A percentile compares a stretch with the other conserved stretches of the same genome.
These are phyloP conservation scores for Meiosimyza decipiens DNA, from an alignment of 2,888 invertebrate species.

Conservation along the genomic window DNA sequence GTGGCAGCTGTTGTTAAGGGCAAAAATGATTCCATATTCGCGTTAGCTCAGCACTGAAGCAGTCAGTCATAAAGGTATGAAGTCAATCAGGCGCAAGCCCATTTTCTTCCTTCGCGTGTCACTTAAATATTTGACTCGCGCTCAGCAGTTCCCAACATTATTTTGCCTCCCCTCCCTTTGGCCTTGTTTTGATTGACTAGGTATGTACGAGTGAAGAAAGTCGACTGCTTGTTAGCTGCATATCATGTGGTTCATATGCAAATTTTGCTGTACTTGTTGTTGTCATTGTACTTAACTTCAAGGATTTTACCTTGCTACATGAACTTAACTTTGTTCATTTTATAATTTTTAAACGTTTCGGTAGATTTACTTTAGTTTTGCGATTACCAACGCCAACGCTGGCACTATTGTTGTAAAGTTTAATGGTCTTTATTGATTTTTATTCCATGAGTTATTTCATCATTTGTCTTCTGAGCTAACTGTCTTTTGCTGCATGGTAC, in stretches of 20 bases:
- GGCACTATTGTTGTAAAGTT: constrained; percentile 46
- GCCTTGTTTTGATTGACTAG: neutral
- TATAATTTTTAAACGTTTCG: constrained; percentile 7
- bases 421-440: constrained; percentile 58
- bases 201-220: neutral
- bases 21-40: too few species aligned
- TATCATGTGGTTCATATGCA: neutral
- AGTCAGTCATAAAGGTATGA: neutral
- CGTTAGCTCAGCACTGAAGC: neutral
- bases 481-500: constrained; percentile 27
- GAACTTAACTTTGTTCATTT: constrained; percentile 53
- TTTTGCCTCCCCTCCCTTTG: neutral
- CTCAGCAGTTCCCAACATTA: neutral
- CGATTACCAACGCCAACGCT: constrained; percentile 35
- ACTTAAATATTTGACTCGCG: constrained; percentile 27
- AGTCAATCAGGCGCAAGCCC: neutral
- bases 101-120: constrained; percentile 29
- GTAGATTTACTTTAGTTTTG: neutral
- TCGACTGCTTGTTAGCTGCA: neutral
- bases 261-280: constrained; percentile 5
- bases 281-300: constrained; percentile 7
- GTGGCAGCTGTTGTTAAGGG: too few species aligned
- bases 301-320: constrained; percentile 52
- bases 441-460: constrained; percentile 43
- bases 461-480: constrained; percentile 11